These are phyloP conservation scores for Zingel zingel DNA, from an alignment of 2,113 vertebrate species.

Conservation along the genomic window DNA sequence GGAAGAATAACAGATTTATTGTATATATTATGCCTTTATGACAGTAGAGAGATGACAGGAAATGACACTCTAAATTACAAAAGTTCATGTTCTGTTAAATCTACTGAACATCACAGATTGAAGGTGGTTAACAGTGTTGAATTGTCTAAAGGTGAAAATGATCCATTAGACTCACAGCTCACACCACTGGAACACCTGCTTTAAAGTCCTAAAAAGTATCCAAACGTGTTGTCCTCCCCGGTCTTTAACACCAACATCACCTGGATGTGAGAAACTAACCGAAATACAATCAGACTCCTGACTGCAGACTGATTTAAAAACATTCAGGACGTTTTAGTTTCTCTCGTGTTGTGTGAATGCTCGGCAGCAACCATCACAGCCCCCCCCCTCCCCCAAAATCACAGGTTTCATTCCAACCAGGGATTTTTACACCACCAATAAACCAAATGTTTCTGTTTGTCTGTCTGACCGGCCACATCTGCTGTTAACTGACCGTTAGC, in stretches of 20 bases:
- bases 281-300: neutral
- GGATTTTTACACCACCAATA: constrained; percentile 17
- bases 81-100: neutral
- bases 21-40: no score
- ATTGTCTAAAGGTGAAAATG: neutral
- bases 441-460: constrained; percentile 21
- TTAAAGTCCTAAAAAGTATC: neutral
- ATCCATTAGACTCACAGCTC: neutral
- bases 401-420: constrained; percentile 5
- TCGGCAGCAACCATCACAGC: neutral
- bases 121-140: neutral
- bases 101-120: neutral
- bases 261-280: neutral
- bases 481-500: constrained; percentile 29
- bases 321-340: constrained; percentile 2
- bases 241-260: neutral
- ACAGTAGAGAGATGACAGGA: no score
- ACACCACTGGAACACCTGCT: neutral
- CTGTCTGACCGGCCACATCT: constrained; percentile 1
- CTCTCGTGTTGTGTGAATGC: neutral
- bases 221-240: neutral
- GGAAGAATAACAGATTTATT: no score
- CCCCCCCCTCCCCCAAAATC: neutral
- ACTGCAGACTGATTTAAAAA: neutral
- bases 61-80: no score